Evolutionary conservation across 30 jellyfish, hydroid and myxozoan species (phyloP), one percentile per base, ranked within the genome.

Genomic region (Turritopsis rubra): DNA sequence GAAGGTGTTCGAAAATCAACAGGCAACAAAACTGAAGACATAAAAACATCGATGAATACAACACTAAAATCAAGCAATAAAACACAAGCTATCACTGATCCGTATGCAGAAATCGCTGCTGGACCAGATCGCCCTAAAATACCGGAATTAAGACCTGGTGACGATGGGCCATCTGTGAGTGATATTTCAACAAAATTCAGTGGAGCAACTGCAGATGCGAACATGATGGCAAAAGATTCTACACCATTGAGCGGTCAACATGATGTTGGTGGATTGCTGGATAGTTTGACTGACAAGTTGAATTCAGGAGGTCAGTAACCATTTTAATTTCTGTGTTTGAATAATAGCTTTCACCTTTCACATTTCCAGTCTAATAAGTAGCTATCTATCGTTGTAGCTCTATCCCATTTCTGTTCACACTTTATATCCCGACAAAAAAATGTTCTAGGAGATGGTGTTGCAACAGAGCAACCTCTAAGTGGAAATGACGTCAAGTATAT

Each of bases 71-170:
- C 5, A 41, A 5, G 13, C 13, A 41, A 41, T 41, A 41, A 41
- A 41, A 53, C 60, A 4, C 73, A 30, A 52, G 25, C 87, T 27
- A 54, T 29, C 21, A 85, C 88, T 19, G 99, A 94, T 74, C 99
- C 99, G 13, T 94, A 94, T 77, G 99, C 99, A 19, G 99, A 94
- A 70, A 94, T 94, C 3, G 99, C 99, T 25, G 87, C 79, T 8
- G 99, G 99, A 7, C 99, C 99, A 22, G 99, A 94, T 79, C 85
- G 96, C 16, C 99, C 99, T 13, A 94, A 88, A 65, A 72, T 90
- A 7, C 99, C 99, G 7, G 99, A 88, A 52, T 73, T 94, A 53
- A 94, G 89, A 83, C 84, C 96, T 1, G 96, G 87, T 76, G 89
- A 29, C 27, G 66, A 81, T 16, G 53, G 80, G 18, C 53, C 79